Conservation (phyloP, 2,113 vertebrate genomes). For the Macrotus californicus region DNA sequence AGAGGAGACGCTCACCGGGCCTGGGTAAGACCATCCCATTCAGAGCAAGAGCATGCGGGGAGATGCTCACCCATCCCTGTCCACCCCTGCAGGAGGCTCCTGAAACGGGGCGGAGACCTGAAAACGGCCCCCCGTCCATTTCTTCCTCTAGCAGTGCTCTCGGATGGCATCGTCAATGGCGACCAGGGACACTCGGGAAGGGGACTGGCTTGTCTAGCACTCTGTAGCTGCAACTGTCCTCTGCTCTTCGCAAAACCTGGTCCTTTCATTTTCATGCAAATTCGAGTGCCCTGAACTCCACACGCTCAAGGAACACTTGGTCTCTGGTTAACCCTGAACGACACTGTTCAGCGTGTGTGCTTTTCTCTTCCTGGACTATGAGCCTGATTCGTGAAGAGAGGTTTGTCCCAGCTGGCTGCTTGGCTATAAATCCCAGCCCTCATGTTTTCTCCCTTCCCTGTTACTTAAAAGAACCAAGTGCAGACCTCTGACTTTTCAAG, state of each 20-base stretch:
- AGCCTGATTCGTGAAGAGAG: slow-evolving; percentile 46
- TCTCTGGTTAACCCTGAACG: slow-evolving; percentile 57
- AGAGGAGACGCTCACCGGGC: not conserved
- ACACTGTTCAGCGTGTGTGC: not conserved
- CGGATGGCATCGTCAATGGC: not conserved
- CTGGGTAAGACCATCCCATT: not conserved
- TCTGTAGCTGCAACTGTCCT: not conserved
- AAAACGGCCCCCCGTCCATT: not conserved
- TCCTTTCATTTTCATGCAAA: slow-evolving; percentile 23
- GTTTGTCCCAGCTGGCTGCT: slow-evolving; percentile 54
- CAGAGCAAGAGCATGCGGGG: not conserved
- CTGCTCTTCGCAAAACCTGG: slow-evolving; percentile 37
- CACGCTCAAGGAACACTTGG: not conserved
- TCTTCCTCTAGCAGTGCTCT: not conserved
- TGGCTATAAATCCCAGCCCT: slow-evolving; percentile 34
- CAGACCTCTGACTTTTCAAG: slow-evolving; percentile 17
- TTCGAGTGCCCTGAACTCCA: not conserved
- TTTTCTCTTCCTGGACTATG: slow-evolving; percentile 38
- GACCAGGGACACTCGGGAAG: not conserved
- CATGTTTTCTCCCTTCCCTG: not conserved
- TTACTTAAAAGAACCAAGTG: slow-evolving; percentile 38
- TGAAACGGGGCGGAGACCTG: not conserved
- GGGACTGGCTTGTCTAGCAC: not conserved
- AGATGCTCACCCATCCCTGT: too few species aligned
- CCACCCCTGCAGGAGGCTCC: not conserved